Conservation (phyloP, 2,113 vertebrate species). For the Colinus virginianus region DNA sequence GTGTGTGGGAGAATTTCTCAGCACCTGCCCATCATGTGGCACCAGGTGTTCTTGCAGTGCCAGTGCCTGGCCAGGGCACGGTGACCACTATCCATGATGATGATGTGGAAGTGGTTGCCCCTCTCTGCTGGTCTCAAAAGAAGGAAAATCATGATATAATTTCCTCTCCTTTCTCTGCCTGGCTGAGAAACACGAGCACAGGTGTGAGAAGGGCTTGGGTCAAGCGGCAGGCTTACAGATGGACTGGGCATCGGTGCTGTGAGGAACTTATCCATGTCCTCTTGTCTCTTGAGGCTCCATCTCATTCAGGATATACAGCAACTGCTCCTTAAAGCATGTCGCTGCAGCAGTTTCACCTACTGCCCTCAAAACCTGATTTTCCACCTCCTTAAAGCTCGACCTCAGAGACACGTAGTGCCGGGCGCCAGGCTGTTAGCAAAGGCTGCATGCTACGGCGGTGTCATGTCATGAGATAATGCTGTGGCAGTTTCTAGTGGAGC, state of each 20-base stretch:
- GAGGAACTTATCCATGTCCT: background rate
- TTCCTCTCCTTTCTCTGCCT: background rate
- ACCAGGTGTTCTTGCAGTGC: background rate
- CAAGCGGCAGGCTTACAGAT: background rate
- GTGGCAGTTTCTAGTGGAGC: background rate
- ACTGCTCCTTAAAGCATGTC: background rate
- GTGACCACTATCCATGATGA: background rate
- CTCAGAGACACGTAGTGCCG: background rate
- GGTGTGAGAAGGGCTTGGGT: background rate
- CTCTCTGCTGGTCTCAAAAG: background rate
- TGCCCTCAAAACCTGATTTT: background rate
- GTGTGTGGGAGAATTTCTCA: conserved; percentile 67
- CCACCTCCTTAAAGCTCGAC: background rate
- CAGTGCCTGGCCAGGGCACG: background rate
- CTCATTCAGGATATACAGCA: background rate
- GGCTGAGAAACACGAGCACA: background rate
- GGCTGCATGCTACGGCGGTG: accelerated
- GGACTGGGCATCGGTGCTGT: background rate
- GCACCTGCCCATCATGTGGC: conserved; percentile 50
- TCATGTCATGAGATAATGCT: background rate
- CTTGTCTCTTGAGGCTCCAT: background rate
- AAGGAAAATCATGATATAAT: background rate
- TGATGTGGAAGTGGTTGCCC: conserved; percentile 23
- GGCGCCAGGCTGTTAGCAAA: background rate
- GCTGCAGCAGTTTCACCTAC: background rate